These are phyloP conservation scores for Hypothenemus hampei DNA, from an alignment of 1,140 invertebrate genomes.

Conservation along the genomic window DNA sequence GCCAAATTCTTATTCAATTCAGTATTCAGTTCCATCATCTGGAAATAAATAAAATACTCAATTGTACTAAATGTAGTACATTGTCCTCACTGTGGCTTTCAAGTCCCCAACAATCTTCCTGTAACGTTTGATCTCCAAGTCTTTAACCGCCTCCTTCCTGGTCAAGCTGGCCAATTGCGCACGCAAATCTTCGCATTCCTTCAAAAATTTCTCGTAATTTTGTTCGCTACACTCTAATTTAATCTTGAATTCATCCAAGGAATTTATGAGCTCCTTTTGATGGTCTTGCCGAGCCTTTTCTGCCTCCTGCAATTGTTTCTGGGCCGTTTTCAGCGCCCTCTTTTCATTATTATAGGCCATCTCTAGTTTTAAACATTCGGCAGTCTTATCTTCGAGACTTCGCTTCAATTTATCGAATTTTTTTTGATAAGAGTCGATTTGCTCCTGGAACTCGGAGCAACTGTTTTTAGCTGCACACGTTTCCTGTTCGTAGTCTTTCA, in stretches of 20 bases:
- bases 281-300: slow-evolving; percentile 21
- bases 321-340: slow-evolving; percentile 17
- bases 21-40: slow-evolving; percentile 29
- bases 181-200: slow-evolving; percentile 25
- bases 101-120: slow-evolving; percentile 28
- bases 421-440: slow-evolving; percentile 22
- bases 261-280: slow-evolving; percentile 15
- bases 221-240: slow-evolving; percentile 18
- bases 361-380: slow-evolving; percentile 26
- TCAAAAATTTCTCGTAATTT: slow-evolving; percentile 4
- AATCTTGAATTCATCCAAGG: slow-evolving; percentile 21
- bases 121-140: slow-evolving; percentile 27
- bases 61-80: not conserved
- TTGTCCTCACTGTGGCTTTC: slow-evolving; percentile 23
- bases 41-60: not conserved
- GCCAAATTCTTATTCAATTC: slow-evolving; percentile 27
- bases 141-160: slow-evolving; percentile 22
- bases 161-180: slow-evolving; percentile 18
- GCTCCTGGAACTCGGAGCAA: slow-evolving; percentile 16
- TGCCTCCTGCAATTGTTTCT: slow-evolving; percentile 24
- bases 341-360: slow-evolving; percentile 31
- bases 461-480: slow-evolving; percentile 17
- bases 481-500: slow-evolving; percentile 27
- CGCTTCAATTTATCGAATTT: slow-evolving; percentile 22
- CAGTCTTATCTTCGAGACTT: slow-evolving; percentile 22